Conservation (phyloP, 2,113 vertebrate genomes). For the Lathamus discolor region DNA sequence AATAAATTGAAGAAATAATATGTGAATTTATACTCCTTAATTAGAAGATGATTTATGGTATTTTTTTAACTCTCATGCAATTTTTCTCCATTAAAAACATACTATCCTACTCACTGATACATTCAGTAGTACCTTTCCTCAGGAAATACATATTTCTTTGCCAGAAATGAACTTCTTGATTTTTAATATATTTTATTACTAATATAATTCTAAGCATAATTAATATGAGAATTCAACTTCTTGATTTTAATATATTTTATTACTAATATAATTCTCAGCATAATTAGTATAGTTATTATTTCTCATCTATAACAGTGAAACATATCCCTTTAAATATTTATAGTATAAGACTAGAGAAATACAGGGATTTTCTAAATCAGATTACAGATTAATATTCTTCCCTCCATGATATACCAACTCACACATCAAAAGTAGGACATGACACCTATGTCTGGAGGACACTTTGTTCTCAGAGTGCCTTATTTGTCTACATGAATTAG, state of each 20-base stretch:
- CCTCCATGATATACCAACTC: neutral
- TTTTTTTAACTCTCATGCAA: neutral
- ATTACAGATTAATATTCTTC: neutral
- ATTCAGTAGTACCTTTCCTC: neutral
- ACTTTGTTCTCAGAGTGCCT: neutral
- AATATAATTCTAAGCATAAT: neutral
- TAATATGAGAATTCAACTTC: neutral
- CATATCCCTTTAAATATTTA: neutral
- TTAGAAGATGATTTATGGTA: neutral
- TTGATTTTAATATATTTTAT: neutral
- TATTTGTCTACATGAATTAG: neutral
- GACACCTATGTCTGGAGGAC: neutral
- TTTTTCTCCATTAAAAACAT: neutral
- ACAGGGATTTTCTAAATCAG: neutral
- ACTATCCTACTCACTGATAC: neutral
- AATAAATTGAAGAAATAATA: conserved; percentile 25
- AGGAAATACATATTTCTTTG: neutral
- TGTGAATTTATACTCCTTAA: neutral
- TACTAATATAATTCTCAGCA: neutral
- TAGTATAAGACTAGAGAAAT: neutral
- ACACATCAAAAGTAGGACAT: neutral
- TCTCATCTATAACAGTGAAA: neutral
- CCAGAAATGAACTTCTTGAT: neutral
- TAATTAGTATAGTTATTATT: neutral
- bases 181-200: neutral